Evolutionary conservation across 2,797 vertebrate species (phyloP), one percentile per base, ranked within the genome.

Genomic region (Sebastes jordani): DNA sequence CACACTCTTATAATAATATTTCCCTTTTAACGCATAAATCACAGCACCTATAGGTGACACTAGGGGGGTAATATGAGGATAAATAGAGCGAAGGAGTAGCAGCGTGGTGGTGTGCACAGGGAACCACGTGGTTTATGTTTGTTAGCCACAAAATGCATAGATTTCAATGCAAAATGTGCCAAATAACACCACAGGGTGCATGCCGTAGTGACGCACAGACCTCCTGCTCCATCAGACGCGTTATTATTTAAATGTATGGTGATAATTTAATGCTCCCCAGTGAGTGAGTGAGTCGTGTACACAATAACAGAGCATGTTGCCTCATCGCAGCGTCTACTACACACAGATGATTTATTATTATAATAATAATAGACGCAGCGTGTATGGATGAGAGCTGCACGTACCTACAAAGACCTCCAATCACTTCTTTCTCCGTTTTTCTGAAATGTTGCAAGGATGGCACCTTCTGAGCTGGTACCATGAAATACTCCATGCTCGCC

Each of bases 381-480:
- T 55, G 74, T 30, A 13, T 4, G 83, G 22, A 3, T 55, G 49
- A 52, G 36, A 46, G 81, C 60, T 36, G 87, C 76, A 11, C 52
- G 81, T 62, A 98, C 98, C 98, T 99, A 93, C 98, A 99, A 80
- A 99, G 97, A 91, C 98, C 98, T 83, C 98, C 98, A 84, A 99
- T 99, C 88, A 99, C 98, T 95, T 98, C 98, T 95, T 99, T 98
- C 94, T 99, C 98, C 95, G 97, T 97, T 96, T 99, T 98, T 93
- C 98, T 97, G 95, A 98, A 99, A 95, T 98, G 97, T 96, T 98
- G 97, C 96, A 98, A 96, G 86, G 97, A 97, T 90, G 97, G 96
- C 95, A 98, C 97, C 97, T 99, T 99, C 96, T 97, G 97, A 95
- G 97, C 95, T 94, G 98, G 97, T 92, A 99, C 97, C 97, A 99